A percentile compares a stretch with the other conserved stretches of the same genome.
Evolutionary conservation across 2,888 invertebrate species (phyloP).

Genomic region (Thyatira batis): DNA sequence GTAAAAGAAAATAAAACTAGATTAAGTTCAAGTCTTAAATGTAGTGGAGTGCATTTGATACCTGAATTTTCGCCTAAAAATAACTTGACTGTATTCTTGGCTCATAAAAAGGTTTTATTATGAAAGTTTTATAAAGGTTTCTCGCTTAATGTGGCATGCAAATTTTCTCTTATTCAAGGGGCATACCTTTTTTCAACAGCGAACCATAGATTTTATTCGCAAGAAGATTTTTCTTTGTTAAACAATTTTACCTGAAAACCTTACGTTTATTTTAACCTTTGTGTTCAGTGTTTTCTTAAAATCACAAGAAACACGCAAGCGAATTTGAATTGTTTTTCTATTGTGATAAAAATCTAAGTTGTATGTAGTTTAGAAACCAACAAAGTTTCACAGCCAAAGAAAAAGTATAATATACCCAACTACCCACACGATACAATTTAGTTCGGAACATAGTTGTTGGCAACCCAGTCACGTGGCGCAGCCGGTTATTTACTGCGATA

Average conservation of each 20-base stretch:
- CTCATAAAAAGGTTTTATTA: background rate
- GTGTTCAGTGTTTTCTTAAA: no score
- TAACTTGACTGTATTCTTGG: background rate
- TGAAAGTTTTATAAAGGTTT: background rate
- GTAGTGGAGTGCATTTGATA: background rate
- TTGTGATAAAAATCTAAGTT: no score
- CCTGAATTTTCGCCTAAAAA: background rate
- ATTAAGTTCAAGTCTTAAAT: background rate
- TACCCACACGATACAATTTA: conserved; percentile 5
- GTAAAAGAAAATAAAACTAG: background rate
- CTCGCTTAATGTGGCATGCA: background rate
- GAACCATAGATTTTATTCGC: background rate
- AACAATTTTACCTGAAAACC: background rate
- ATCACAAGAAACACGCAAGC: no score
- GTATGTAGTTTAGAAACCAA: no score
- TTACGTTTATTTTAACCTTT: background rate
- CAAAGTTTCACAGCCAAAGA: conserved; percentile 3
- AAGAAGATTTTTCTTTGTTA: background rate
- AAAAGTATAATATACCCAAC: conserved; percentile 1
- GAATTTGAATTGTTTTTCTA: no score
- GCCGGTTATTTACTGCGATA: conserved; percentile 37
- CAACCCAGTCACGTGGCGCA: conserved; percentile 22
- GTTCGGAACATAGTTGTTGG: conserved; percentile 6
- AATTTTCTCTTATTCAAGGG: background rate
- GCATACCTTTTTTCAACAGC: background rate